Evolutionary conservation across 2,797 vertebrate species (phyloP).

Genomic region (Oreortyx pictus): DNA sequence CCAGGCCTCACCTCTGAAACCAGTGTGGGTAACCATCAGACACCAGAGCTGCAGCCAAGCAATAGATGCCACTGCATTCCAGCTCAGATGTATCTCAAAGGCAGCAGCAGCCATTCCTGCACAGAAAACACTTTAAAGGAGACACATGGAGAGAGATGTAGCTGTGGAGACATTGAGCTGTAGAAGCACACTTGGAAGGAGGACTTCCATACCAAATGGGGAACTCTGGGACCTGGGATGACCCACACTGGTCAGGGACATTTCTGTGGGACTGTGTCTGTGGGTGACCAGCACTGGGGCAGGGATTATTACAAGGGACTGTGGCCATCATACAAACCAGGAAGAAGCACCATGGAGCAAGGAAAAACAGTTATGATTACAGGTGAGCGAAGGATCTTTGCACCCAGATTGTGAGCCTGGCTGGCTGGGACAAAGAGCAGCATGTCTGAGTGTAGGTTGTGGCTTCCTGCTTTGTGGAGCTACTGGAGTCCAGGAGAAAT

Average conservation of each 20-base stretch:
- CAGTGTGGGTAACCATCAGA: neutral
- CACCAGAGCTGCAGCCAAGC: neutral
- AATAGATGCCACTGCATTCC: neutral
- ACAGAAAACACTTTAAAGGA: neutral
- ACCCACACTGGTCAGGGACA: neutral
- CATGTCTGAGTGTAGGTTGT: neutral
- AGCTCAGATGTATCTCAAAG: neutral
- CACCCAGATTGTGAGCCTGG: neutral
- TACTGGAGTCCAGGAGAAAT: neutral
- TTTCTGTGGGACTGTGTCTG: neutral
- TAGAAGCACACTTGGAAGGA: neutral
- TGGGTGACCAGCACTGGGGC: rapidly evolving
- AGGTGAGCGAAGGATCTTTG: neutral
- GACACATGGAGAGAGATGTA: neutral
- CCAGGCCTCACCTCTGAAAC: neutral
- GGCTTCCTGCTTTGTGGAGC: neutral
- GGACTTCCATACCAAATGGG: neutral
- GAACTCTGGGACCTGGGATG: rapidly evolving
- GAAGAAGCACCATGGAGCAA: neutral
- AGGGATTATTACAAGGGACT: neutral
- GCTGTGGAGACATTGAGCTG: neutral
- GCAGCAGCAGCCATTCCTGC: neutral
- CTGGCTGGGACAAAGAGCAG: neutral
- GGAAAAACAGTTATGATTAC: neutral
- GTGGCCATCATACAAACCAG: neutral